phyloP scores from a whole-genome alignment of 1,140 invertebrate genomes.

The Cataglyphis hispanica region DNA sequence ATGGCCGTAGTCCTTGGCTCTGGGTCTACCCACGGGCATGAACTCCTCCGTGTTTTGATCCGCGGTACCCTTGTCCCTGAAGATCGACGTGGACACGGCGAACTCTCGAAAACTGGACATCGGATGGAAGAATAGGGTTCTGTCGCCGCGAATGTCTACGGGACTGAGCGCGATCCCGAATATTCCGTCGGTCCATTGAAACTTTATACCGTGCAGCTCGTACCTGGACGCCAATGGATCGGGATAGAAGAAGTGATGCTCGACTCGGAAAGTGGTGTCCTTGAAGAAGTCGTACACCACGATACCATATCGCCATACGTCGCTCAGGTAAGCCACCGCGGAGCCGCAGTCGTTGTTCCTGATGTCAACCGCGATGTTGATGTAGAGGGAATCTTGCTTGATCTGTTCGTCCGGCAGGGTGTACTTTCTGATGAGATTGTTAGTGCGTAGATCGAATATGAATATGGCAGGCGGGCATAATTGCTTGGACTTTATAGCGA shows the following conservation, averaged over 20 bases:
- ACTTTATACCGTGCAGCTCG: constrained; percentile 90
- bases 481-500: constrained; percentile 89
- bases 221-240: constrained; percentile 91
- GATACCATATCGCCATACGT: constrained; percentile 92
- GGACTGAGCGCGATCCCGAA: constrained; percentile 92
- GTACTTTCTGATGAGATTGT: constrained; percentile 89
- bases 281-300: constrained; percentile 90
- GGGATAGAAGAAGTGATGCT: constrained; percentile 92
- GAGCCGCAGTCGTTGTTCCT: constrained; percentile 88
- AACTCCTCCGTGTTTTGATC: constrained; percentile 88
- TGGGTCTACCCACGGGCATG: constrained; percentile 88
- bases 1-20: constrained; percentile 89
- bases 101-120: constrained; percentile 93
- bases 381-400: constrained; percentile 91
- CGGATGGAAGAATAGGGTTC: constrained; percentile 91
- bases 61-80: constrained; percentile 87
- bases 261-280: constrained; percentile 90
- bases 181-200: constrained; percentile 94
- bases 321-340: constrained; percentile 90
- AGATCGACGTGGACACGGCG: constrained; percentile 89
- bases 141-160: constrained; percentile 86
- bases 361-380: constrained; percentile 91
- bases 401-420: constrained; percentile 89
- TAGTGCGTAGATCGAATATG: constrained; percentile 90
- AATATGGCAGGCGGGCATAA: constrained; percentile 92